A percentile compares a stretch with the other conserved stretches of the same genome.
Conservation (phyloP, 2,113 vertebrate genomes). For the Oplegnathus fasciatus region DNA sequence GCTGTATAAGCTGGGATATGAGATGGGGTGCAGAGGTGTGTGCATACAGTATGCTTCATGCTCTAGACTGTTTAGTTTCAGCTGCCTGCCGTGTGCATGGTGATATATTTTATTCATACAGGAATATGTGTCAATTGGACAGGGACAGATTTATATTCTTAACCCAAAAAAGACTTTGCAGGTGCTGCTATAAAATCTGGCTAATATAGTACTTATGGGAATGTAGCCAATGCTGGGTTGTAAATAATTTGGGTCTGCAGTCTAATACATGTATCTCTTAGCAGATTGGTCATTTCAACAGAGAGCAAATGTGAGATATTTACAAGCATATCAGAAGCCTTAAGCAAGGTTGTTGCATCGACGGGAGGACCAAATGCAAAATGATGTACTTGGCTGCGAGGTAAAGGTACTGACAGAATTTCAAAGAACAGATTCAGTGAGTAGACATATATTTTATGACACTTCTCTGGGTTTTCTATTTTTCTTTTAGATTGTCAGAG, state of each 20-base stretch:
- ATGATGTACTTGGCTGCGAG: conserved; percentile 1
- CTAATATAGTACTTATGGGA: neutral
- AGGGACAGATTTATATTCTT: neutral
- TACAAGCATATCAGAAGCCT: conserved; percentile 15
- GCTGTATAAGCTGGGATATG: neutral
- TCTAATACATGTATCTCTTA: neutral
- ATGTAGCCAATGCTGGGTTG: neutral
- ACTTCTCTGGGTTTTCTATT: conserved; percentile 3
- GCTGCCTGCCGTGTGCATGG: neutral
- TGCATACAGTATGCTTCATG: too few relatives aligned
- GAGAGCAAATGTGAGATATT: conserved; percentile 19
- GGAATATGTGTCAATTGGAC: neutral
- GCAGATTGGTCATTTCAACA: neutral
- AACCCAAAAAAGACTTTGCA: neutral
- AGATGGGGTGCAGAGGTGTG: neutral
- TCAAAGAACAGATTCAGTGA: conserved; percentile 2
- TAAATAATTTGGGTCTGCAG: conserved; percentile 15
- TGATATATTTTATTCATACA: neutral
- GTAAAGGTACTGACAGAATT: conserved; percentile 1
- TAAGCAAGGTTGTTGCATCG: neutral
- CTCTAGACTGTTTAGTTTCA: neutral
- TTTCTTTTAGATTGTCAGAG: conserved; percentile 37
- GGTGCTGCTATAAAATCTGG: conserved; percentile 3
- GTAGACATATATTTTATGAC: neutral
- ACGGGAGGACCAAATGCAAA: conserved; percentile 2